These are phyloP conservation scores for Bursaphelenchus mucronatus DNA, from an alignment of 1,140 invertebrate species.

Conservation along the genomic window DNA sequence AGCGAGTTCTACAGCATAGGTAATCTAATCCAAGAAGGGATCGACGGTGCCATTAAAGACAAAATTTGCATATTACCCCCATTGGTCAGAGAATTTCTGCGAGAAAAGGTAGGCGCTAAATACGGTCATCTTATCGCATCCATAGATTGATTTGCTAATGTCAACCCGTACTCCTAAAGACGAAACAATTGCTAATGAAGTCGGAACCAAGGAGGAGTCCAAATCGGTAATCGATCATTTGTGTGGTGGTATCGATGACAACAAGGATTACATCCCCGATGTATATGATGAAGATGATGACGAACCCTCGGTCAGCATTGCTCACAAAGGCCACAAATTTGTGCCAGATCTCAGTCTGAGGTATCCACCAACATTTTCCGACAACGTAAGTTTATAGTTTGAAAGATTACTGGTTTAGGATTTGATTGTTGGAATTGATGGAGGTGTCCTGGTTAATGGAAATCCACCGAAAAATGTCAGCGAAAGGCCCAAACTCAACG, in stretches of 20 bases:
- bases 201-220: background rate
- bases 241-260: slow-evolving; percentile 18
- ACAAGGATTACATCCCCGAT: background rate
- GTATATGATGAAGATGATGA: slow-evolving; percentile 24
- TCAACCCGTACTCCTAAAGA: slow-evolving; percentile 21
- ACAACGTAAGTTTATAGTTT: slow-evolving; percentile 28
- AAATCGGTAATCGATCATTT: slow-evolving; percentile 35
- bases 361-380: slow-evolving; percentile 48
- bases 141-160: slow-evolving; percentile 32
- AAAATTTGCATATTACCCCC: slow-evolving; percentile 47
- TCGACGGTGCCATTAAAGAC: slow-evolving; percentile 42
- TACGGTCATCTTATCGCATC: background rate
- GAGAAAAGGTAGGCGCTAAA: slow-evolving; percentile 29
- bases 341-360: slow-evolving; percentile 45
- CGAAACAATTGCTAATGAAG: background rate
- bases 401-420: slow-evolving; percentile 25
- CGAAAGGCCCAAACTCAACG: slow-evolving; percentile 37
- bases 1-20: slow-evolving; percentile 44
- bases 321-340: slow-evolving; percentile 27
- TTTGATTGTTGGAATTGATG: slow-evolving; percentile 48
- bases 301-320: slow-evolving; percentile 35
- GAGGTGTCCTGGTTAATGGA: slow-evolving; percentile 38
- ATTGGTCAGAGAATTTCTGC: slow-evolving; percentile 40
- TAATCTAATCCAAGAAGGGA: slow-evolving; percentile 38
- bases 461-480: slow-evolving; percentile 24